Conservation (phyloP, 2,113 vertebrate species). For the Albula goreensis region DNA sequence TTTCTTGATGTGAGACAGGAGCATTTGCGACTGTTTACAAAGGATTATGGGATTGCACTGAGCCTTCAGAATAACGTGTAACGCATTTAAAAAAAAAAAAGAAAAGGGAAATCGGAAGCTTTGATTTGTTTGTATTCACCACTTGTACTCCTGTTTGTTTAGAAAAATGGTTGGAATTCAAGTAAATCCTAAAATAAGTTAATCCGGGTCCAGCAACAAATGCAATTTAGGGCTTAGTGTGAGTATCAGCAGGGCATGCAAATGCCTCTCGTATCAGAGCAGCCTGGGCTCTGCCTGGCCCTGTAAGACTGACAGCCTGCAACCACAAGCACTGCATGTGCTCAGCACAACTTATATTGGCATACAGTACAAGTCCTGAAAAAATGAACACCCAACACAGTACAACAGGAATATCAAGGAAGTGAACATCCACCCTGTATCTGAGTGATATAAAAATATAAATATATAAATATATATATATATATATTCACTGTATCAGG, state of each 20-base stretch:
- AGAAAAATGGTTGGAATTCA: neutral
- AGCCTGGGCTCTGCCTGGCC: neutral
- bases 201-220: conserved; percentile 1
- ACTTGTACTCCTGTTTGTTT: neutral
- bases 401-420: too few relatives aligned
- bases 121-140: neutral
- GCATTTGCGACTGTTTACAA: conserved; percentile 14
- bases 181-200: conserved; percentile 3
- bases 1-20: neutral
- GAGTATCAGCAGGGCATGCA: neutral
- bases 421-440: neutral
- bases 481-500: neutral
- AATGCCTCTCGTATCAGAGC: neutral
- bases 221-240: conserved; percentile 10
- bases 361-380: neutral
- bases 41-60: neutral
- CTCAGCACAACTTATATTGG: neutral
- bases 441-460: neutral
- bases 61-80: neutral
- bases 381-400: neutral
- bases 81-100: neutral
- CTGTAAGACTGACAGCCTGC: neutral
- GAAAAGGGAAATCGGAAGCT: neutral
- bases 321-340: neutral
- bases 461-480: neutral